Percentiles rank a stretch among this genome's conserved stretches.
Evolutionary conservation across 2,888 invertebrate genomes (phyloP).

Genomic region (Pristionchus entomophagus): DNA sequence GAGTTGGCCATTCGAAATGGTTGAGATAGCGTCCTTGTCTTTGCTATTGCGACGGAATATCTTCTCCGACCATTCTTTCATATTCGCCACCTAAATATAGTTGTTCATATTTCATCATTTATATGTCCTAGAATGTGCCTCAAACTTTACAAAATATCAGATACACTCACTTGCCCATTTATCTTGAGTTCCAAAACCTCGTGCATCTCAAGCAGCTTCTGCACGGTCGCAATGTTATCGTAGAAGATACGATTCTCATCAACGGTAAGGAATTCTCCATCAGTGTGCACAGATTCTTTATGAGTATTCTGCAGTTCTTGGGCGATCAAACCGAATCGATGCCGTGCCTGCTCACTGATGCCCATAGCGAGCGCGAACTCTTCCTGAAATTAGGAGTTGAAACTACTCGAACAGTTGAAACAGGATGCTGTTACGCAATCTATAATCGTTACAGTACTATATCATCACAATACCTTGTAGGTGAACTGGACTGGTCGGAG

Average conservation of each 20-base stretch:
- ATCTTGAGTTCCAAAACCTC: conserved; percentile 94
- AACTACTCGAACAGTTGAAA: not conserved
- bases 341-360: conserved; percentile 82
- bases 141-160: too few species aligned
- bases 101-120: conserved; percentile 79
- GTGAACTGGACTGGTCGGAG: conserved; percentile 91
- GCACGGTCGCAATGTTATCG: conserved; percentile 98
- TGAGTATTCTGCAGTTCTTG: conserved; percentile 85
- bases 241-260: conserved; percentile 98
- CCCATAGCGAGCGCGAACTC: conserved; percentile 90
- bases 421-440: not conserved
- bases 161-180: conserved; percentile 88
- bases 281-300: conserved; percentile 92
- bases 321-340: conserved; percentile 84
- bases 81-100: conserved; percentile 77
- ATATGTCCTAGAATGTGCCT: not conserved
- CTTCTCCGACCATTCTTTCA: not conserved
- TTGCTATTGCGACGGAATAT: conserved; percentile 16
- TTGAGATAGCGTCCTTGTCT: not conserved
- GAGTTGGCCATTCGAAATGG: not conserved
- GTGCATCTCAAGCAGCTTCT: conserved; percentile 95
- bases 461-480: conserved; percentile 53
- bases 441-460: too few species aligned
- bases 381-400: conserved; percentile 76
- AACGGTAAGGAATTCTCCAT: conserved; percentile 94